phyloP scores from a whole-genome alignment of 2,113 vertebrate species.

The Nibea albiflora region DNA sequence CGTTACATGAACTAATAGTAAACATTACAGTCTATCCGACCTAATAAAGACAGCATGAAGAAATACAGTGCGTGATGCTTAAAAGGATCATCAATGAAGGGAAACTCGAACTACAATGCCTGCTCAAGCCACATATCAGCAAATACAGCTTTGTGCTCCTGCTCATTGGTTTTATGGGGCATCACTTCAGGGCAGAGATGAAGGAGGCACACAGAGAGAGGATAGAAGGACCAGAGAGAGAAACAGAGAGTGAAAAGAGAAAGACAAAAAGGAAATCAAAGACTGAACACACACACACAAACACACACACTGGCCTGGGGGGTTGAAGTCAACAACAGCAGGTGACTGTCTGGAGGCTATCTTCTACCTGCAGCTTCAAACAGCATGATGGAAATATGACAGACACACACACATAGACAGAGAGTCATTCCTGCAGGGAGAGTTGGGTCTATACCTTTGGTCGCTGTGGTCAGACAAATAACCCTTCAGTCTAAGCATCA shows the following conservation, averaged over 20 bases:
- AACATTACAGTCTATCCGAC: too few relatives aligned
- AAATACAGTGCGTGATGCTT: neutral
- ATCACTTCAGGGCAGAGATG: slow-evolving; percentile 12
- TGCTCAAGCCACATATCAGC: neutral
- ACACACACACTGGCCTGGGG: slow-evolving; percentile 21
- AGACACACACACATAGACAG: slow-evolving; percentile 24
- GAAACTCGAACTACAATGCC: neutral
- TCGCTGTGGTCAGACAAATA: slow-evolving; percentile 4
- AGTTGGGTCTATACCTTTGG: neutral
- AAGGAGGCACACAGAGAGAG: neutral
- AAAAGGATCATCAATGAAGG: neutral
- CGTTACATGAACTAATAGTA: neutral
- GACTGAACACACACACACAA: slow-evolving; percentile 6
- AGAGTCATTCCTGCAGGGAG: neutral
- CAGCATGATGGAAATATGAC: slow-evolving; percentile 57
- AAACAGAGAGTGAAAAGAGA: slow-evolving; percentile 11
- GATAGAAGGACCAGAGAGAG: neutral
- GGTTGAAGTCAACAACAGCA: slow-evolving; percentile 64
- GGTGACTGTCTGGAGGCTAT: slow-evolving; percentile 62
- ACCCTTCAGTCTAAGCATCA: slow-evolving; percentile 41
- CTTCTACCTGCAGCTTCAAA: slow-evolving; percentile 56
- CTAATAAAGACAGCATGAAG: neutral
- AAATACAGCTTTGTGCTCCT: neutral
- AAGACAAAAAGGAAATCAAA: slow-evolving; percentile 18
- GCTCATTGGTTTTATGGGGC: neutral